A percentile compares a stretch with the other conserved stretches of the same genome.
Evolutionary conservation across 2,113 vertebrate species (phyloP).

Genomic region (Meles meles): DNA sequence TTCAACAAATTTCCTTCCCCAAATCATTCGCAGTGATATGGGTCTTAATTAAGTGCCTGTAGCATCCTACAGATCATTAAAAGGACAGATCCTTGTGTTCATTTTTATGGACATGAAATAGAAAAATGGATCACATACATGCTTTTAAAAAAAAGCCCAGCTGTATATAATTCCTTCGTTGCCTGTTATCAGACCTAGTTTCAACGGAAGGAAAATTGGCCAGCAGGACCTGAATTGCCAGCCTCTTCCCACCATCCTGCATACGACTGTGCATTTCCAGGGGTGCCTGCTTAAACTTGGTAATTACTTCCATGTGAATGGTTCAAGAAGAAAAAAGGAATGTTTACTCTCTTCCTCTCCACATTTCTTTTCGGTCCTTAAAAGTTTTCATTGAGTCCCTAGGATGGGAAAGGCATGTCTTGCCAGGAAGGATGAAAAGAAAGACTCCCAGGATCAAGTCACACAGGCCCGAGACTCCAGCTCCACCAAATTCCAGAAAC

Average conservation of each 20-base stretch:
- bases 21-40: slow-evolving; percentile 24
- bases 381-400: not conserved
- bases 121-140: slow-evolving; percentile 23
- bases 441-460: not conserved
- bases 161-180: not conserved
- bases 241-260: not conserved
- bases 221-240: not conserved
- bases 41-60: slow-evolving; percentile 41
- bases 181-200: not conserved
- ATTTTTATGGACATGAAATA: slow-evolving; percentile 30
- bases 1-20: slow-evolving; percentile 39
- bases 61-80: not conserved
- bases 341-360: not conserved
- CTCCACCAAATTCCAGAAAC: not conserved
- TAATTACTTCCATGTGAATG: not conserved
- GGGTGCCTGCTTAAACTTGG: not conserved
- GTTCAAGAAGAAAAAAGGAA: not conserved
- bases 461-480: not conserved
- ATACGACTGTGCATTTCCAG: not conserved
- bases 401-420: not conserved
- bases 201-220: not conserved
- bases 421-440: not conserved
- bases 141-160: not conserved
- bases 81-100: not conserved
- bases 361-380: not conserved